phyloP scores from a whole-genome alignment of 1,140 invertebrate genomes.

The Dreissena polymorpha region DNA sequence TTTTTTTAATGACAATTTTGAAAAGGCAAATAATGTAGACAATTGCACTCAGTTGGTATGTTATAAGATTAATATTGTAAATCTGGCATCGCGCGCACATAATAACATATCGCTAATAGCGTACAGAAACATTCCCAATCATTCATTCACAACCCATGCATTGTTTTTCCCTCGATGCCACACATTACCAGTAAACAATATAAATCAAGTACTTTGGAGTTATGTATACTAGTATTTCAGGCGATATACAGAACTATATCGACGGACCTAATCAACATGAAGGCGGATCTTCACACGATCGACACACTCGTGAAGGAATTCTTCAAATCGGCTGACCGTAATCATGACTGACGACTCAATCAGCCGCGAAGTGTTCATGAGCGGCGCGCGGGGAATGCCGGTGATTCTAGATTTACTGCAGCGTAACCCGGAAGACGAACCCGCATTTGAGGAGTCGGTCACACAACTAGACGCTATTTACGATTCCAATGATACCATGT shows the following conservation, averaged over 20 bases:
- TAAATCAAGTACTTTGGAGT: no score
- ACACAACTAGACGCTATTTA: conserved; percentile 33
- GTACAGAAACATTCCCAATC: no score
- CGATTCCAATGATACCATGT: background rate
- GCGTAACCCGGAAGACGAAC: conserved; percentile 51
- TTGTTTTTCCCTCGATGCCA: no score
- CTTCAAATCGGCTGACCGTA: conserved; percentile 53
- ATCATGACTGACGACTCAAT: conserved; percentile 58
- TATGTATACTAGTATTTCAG: conserved; percentile 32
- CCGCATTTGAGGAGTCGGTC: background rate
- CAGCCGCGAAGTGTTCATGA: conserved; percentile 56
- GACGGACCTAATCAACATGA: conserved; percentile 28
- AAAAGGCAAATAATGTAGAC: no score
- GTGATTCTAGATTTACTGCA: conserved; percentile 59
- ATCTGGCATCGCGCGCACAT: no score
- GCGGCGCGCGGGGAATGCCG: conserved; percentile 36
- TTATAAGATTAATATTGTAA: no score
- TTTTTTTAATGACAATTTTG: no score
- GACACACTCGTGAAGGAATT: conserved; percentile 47
- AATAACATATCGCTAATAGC: no score
- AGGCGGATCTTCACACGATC: conserved; percentile 13
- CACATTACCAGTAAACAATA: no score
- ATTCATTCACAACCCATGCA: no score
- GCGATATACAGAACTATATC: conserved; percentile 60
- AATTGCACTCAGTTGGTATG: no score